These are phyloP conservation scores for Scaptodrosophila latifasciaeformis DNA, from an alignment of 2,888 invertebrate genomes.

Conservation along the genomic window DNA sequence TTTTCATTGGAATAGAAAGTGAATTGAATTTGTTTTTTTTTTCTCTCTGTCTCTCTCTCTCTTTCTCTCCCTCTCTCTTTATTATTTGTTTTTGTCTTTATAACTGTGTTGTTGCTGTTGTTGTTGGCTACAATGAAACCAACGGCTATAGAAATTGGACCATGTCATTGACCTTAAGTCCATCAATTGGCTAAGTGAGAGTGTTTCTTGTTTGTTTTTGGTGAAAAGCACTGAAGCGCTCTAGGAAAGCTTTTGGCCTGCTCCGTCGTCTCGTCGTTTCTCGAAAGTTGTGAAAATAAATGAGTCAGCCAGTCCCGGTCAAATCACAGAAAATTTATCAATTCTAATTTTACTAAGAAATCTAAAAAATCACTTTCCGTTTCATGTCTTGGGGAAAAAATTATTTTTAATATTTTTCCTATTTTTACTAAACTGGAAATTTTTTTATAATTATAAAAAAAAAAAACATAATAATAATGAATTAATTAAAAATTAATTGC, in stretches of 20 bases:
- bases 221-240: not conserved
- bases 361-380: no score
- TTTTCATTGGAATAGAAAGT: constrained; percentile 70
- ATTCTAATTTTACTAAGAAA: no score
- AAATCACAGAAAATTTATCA: no score
- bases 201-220: constrained; percentile 38
- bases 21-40: constrained; percentile 60
- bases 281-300: no score
- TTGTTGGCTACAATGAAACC: constrained; percentile 45
- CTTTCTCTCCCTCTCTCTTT: constrained; percentile 25
- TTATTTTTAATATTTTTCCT: no score
- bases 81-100: constrained; percentile 45
- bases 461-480: no score
- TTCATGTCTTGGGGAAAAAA: no score
- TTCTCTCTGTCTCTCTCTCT: constrained; percentile 7
- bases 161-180: constrained; percentile 69
- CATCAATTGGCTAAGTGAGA: constrained; percentile 52
- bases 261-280: no score
- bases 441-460: no score
- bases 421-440: no score
- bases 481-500: no score
- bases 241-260: not conserved
- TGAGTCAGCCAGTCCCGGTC: no score
- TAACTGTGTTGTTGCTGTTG: constrained; percentile 37
- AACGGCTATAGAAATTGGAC: constrained; percentile 51